Base-by-base conservation (phyloP, 2,113 vertebrate species). In the Periophthalmodon schlosseri region DNA sequence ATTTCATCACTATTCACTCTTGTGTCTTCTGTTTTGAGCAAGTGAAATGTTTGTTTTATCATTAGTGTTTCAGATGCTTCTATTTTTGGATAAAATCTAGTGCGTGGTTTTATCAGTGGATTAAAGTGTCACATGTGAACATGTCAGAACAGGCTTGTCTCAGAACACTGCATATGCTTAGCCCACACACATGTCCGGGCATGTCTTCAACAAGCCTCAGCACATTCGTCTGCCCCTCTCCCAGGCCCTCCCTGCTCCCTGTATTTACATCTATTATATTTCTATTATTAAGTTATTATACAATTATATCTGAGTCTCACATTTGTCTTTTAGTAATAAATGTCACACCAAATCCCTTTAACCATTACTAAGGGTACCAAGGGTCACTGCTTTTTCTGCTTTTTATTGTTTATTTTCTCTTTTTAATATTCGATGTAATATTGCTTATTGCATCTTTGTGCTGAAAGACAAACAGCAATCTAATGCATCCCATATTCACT, bases 331-430 rank as follows among this genome's bases (percentile, higher is more conserved):
- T 7, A 34, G 28, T 34, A 33, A 61, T 57, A 60, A 60, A 24
- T 63, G 24, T 63, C 24, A 63, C 14, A 20, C 28, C 34, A 2
- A 15, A 34, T 63, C 24, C 24, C 24, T 24, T 13, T 20, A 23
- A 57, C 11, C 1, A 9, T 63, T 34, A 18, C 8, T 34, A 8
- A 10, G n/a, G n/a, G 54, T 57, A n/a, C 21, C 18, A 21, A 57
- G 54, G n/a, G n/a, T 57, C n/a, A 57, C 2, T 57, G 54, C n/a
- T 23, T 20, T 57, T 57, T 21, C n/a, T 57, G 20, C 3, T 57
- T 21, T 57, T 56, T 56, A 8, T 56, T 56, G 5, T 56, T 21
- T 79, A 86, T 84, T 85, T 82, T 73, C 79, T 67, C 86, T 63
- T 12, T 63, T 85, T 54, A 87, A 52, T 52, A 16, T 91, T 14